Evolutionary conservation across 2,888 invertebrate genomes (phyloP).

Genomic region (Deilephila elpenor): DNA sequence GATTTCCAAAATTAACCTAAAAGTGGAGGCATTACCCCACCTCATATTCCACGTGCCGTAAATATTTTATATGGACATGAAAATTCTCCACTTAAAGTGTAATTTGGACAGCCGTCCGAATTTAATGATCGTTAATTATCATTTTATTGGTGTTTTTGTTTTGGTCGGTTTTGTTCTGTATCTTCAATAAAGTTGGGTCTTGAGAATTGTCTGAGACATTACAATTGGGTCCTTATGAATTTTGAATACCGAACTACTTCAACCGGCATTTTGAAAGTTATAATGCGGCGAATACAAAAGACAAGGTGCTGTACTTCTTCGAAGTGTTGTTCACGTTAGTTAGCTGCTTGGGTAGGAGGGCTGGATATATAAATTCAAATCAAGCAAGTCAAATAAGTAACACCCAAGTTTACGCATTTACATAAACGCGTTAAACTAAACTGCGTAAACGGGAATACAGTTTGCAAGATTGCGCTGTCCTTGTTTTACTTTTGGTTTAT

Average conservation of each 20-base stretch:
- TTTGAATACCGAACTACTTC: background rate
- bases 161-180: background rate
- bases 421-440: slow-evolving; percentile 66
- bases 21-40: slow-evolving; percentile 45
- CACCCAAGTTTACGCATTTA: slow-evolving; percentile 66
- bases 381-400: slow-evolving; percentile 64
- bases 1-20: slow-evolving; percentile 24
- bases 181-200: background rate
- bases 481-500: slow-evolving; percentile 19
- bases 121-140: slow-evolving; percentile 23
- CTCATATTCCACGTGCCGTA: slow-evolving; percentile 46
- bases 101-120: slow-evolving; percentile 45
- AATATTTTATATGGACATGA: slow-evolving; percentile 50
- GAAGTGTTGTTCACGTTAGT: slow-evolving; percentile 38
- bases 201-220: background rate
- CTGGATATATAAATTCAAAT: slow-evolving; percentile 60
- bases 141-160: slow-evolving; percentile 14
- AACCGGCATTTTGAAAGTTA: background rate
- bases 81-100: slow-evolving; percentile 54
- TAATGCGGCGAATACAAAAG: slow-evolving; percentile 15
- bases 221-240: background rate
- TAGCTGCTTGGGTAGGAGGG: slow-evolving; percentile 48
- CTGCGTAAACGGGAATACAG: slow-evolving; percentile 61
- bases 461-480: slow-evolving; percentile 28
- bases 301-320: slow-evolving; percentile 5